These are phyloP conservation scores for Dugesia japonica DNA, from an alignment of 2,888 invertebrate species.

Conservation along the genomic window DNA sequence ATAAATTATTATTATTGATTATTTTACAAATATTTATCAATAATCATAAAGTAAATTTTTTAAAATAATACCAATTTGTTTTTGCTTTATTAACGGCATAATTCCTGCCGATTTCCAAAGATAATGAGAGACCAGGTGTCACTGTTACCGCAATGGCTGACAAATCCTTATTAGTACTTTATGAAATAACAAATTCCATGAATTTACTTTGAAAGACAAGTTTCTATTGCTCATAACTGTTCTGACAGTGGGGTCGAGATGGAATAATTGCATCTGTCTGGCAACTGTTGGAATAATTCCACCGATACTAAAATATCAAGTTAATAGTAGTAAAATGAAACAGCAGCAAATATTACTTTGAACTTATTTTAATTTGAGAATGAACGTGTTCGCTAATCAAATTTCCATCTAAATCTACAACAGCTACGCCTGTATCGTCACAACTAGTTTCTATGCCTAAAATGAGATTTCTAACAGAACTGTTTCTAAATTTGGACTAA, in stretches of 20 bases:
- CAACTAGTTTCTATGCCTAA: conserved; percentile 92
- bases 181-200: conserved; percentile 34
- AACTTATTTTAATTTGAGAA: conserved; percentile 59
- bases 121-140: conserved; percentile 67
- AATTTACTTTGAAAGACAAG: conserved; percentile 43
- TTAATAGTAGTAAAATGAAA: neutral
- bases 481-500: no score
- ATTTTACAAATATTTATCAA: no score
- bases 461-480: conserved; percentile 48
- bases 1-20: no score
- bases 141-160: conserved; percentile 79
- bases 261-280: conserved; percentile 60
- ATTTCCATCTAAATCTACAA: conserved; percentile 59
- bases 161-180: conserved; percentile 51
- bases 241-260: conserved; percentile 61
- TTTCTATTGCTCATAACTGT: conserved; percentile 50
- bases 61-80: conserved; percentile 41
- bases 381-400: conserved; percentile 65
- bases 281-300: conserved; percentile 79
- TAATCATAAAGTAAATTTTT: neutral
- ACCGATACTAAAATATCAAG: conserved; percentile 54
- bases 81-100: conserved; percentile 64
- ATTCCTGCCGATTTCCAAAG: conserved; percentile 63
- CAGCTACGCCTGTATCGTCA: conserved; percentile 83
- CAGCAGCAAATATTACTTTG: conserved; percentile 52